Base-by-base conservation (phyloP, 1,140 invertebrate genomes). In the Trachelipus rathkii region DNA sequence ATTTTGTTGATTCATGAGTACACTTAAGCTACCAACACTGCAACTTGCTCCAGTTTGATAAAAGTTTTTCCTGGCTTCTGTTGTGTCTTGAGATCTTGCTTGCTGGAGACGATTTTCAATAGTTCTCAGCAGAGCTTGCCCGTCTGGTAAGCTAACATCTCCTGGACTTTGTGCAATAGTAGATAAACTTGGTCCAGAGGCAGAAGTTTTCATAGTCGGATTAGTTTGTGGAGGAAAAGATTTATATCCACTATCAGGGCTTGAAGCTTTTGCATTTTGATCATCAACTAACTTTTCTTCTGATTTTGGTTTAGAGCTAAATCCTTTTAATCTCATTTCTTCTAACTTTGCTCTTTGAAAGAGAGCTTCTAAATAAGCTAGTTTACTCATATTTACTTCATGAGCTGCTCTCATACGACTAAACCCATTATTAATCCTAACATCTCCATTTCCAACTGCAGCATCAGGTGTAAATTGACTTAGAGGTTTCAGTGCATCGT, bases 161-260 rank as follows among this genome's bases (percentile, higher is more conserved):
- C 74, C 72, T 21, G 21, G 73, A 69, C 74, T 75, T 70, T 76
- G 74, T 24, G 71, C 66, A 60, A 67, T 73, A 9, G 74, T 46
- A 21, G 78, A 74, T n/a, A 76, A 75, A 67, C 68, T 77, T 43
- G 70, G 68, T 43, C 73, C 76, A n/a, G 72, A 74, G 2, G 44
- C 46, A 24, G 73, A 77, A 45, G 60, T 66, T 13, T 77, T 76
- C 74, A 75, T 80, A 71, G 46, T 80, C 75, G n/a, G 77, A 77
- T 50, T 66, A 68, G 53, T 72, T 6, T 76, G 76, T 0, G 77
- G 73, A 3, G 79, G 79, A 15, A 78, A 71, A 8, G 79, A 76
- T 75, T 80, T 80, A 73, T 80, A 80, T 23, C 76, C 77, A 44
- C 71, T 78, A 44, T 80, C 79, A n/a, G 79, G 79, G 68, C 79